phyloP scores from a whole-genome alignment of 2,797 vertebrate species.

The Aulostomus chinensis region DNA sequence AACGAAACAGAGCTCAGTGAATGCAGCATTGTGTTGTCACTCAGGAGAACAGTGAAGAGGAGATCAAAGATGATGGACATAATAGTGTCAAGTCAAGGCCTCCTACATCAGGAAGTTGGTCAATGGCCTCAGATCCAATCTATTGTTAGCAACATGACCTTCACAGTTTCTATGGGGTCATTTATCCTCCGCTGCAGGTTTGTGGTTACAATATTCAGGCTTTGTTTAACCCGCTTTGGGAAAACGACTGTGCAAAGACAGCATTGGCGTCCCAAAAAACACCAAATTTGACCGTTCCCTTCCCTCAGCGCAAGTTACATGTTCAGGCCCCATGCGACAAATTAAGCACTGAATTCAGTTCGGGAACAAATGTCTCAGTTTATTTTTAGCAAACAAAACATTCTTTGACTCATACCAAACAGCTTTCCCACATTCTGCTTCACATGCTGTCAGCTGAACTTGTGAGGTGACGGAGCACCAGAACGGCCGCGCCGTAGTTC shows the following conservation, averaged over 20 bases:
- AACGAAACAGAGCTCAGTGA: constrained; percentile 40
- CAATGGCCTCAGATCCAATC: background rate
- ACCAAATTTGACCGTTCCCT: constrained; percentile 30
- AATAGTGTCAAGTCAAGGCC: constrained; percentile 34
- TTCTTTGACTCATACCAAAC: constrained; percentile 35
- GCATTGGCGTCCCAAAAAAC: constrained; percentile 4
- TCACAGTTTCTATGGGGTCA: background rate
- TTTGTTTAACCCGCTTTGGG: too few relatives aligned
- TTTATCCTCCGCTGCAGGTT: background rate
- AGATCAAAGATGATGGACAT: constrained; percentile 58
- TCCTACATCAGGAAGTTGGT: constrained; percentile 28
- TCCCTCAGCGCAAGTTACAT: constrained; percentile 7
- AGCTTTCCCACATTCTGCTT: constrained; percentile 59
- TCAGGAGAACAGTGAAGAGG: constrained; percentile 33
- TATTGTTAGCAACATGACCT: background rate
- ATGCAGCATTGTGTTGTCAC: constrained; percentile 57
- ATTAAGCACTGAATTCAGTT: constrained; percentile 26
- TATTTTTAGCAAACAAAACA: constrained; percentile 66
- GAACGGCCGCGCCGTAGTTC: background rate
- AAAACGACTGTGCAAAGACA: too few relatives aligned
- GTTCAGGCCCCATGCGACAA: constrained; percentile 38
- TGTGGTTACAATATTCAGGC: too few relatives aligned
- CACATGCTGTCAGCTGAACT: constrained; percentile 41
- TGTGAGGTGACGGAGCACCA: constrained; percentile 8
- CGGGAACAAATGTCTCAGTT: constrained; percentile 45